Percentiles rank a stretch among this genome's conserved stretches.
phyloP scores from a whole-genome alignment of 2,888 invertebrate genomes.

The Metopia argyrocephala region DNA sequence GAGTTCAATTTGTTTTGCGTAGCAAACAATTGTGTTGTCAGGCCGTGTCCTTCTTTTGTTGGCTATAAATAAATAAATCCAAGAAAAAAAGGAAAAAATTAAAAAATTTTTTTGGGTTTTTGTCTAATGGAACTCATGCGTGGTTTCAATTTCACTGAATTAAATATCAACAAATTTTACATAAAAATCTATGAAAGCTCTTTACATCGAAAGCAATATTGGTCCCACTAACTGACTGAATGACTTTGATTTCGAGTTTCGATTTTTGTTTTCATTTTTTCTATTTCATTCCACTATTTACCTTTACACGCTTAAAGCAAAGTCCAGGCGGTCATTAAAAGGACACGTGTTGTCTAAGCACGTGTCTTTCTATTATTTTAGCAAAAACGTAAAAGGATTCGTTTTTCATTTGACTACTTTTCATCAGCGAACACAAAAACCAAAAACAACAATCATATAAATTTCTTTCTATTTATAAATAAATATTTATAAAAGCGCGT shows the following conservation, averaged over 20 bases:
- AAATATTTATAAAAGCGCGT: constrained; percentile 62
- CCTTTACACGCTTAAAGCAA: constrained; percentile 51
- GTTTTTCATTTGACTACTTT: constrained; percentile 17
- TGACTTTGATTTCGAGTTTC: constrained; percentile 38
- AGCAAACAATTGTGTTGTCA: constrained; percentile 25
- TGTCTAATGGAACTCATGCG: constrained; percentile 77
- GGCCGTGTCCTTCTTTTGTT: constrained; percentile 23
- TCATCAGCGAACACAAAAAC: constrained; percentile 1
- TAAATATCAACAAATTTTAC: constrained; percentile 73
- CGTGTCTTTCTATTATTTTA: constrained; percentile 71
- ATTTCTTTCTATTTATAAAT: constrained; percentile 49
- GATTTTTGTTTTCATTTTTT: too few relatives aligned
- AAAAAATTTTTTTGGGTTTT: constrained; percentile 66
- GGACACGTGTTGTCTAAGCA: constrained; percentile 76
- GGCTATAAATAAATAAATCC: constrained; percentile 33
- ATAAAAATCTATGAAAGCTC: constrained; percentile 21
- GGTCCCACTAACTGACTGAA: constrained; percentile 43
- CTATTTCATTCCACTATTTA: constrained; percentile 33
- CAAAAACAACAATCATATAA: constrained; percentile 26
- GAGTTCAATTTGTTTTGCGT: constrained; percentile 56
- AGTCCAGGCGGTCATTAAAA: constrained; percentile 75
- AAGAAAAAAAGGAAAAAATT: neutral
- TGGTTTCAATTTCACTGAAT: constrained; percentile 72
- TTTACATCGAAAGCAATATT: constrained; percentile 28
- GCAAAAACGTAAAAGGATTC: constrained; percentile 56